phyloP scores from a whole-genome alignment of 2,888 invertebrate genomes.

The Diplazon laetatorius region DNA sequence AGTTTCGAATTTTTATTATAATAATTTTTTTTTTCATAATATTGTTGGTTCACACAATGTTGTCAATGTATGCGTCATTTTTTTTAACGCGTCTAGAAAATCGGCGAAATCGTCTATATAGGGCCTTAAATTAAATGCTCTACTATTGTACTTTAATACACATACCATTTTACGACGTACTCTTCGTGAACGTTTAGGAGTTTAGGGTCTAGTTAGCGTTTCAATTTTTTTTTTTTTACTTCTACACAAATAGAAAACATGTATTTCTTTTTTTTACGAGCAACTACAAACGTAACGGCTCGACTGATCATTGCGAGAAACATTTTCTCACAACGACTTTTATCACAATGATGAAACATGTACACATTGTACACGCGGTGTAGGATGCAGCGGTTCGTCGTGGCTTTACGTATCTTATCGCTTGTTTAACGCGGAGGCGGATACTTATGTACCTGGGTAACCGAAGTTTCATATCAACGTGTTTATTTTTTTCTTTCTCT shows the following conservation, averaged over 20 bases:
- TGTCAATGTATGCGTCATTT: too few relatives aligned
- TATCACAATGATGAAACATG: conserved; percentile 5
- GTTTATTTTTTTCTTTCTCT: conserved; percentile 24
- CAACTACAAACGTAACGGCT: conserved; percentile 18
- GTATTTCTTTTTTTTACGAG: conserved; percentile 15
- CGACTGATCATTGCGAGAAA: not conserved
- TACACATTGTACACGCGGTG: too few relatives aligned
- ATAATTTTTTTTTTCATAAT: too few relatives aligned
- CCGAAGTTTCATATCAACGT: conserved; percentile 13
- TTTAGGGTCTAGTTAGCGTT: too few relatives aligned
- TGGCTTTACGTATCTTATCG: conserved; percentile 52
- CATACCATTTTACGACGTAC: not conserved
- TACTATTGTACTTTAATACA: too few relatives aligned
- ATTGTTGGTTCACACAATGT: too few relatives aligned
- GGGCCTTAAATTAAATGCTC: too few relatives aligned
- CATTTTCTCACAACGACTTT: conserved; percentile 4
- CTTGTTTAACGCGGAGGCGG: conserved; percentile 41
- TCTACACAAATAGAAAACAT: conserved; percentile 12
- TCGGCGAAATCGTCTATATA: too few relatives aligned
- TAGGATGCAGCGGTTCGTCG: conserved; percentile 7
- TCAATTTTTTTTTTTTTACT: not conserved
- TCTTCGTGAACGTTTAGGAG: not conserved
- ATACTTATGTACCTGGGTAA: conserved; percentile 22
- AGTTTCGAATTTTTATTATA: too few relatives aligned
- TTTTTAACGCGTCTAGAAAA: too few relatives aligned